These are phyloP conservation scores for Alligator sinensis DNA, from an alignment of 2,113 vertebrate genomes.

Conservation along the genomic window DNA sequence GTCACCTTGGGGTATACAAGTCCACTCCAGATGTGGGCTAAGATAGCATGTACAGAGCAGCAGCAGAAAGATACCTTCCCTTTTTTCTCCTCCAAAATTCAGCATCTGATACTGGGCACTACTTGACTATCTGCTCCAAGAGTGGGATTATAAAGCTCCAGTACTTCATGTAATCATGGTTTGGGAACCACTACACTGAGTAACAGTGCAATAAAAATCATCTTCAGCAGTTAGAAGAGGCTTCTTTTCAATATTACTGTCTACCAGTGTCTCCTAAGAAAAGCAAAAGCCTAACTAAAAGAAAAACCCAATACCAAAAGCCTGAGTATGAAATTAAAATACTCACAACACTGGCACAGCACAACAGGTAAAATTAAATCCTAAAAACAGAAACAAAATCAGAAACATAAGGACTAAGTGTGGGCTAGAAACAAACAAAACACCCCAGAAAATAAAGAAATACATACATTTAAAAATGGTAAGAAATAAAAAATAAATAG, in stretches of 20 bases:
- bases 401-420: slow-evolving; percentile 57
- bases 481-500: slow-evolving; percentile 7
- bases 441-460: not conserved
- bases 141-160: not conserved
- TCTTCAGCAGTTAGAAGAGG: not conserved
- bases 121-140: not conserved
- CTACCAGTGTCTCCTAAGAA: not conserved
- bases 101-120: not conserved
- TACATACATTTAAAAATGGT: slow-evolving; percentile 30
- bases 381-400: slow-evolving; percentile 80
- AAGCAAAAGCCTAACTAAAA: not conserved
- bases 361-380: slow-evolving; percentile 78
- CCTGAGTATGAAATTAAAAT: slow-evolving; percentile 76
- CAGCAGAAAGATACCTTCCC: not conserved
- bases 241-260: not conserved
- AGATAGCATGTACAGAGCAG: not conserved
- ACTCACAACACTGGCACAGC: slow-evolving; percentile 86
- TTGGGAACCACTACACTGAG: not conserved
- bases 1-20: not conserved
- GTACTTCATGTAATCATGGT: not conserved
- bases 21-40: not conserved
- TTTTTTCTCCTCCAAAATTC: not conserved
- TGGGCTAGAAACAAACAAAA: slow-evolving; percentile 48
- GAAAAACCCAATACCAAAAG: slow-evolving; percentile 45
- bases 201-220: not conserved